phyloP scores from a whole-genome alignment of 2,888 invertebrate genomes.

The Epirrhoe tristata region DNA sequence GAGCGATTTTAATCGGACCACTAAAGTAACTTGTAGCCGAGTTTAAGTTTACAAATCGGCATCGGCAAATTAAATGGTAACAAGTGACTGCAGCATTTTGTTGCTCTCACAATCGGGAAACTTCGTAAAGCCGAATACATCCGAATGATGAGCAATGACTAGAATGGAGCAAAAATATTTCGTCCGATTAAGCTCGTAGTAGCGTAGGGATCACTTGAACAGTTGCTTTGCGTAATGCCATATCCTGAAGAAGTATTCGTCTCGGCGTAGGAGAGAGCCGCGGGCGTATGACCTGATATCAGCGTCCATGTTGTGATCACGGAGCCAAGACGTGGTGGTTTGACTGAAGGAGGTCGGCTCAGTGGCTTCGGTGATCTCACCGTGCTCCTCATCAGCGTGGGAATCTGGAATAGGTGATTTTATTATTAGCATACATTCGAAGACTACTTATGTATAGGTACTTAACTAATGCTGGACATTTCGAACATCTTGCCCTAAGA shows the following conservation, averaged over 20 bases:
- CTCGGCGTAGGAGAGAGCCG: conserved; percentile 92
- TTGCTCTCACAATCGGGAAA: neutral
- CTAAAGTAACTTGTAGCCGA: neutral
- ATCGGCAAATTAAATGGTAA: neutral
- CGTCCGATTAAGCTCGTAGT: neutral
- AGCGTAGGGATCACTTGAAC: conserved; percentile 87
- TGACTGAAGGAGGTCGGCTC: conserved; percentile 95
- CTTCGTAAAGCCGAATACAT: neutral
- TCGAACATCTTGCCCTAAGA: no score
- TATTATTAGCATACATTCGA: no score
- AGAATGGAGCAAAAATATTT: neutral
- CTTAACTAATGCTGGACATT: no score
- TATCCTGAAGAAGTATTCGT: conserved; percentile 98
- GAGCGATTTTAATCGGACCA: conserved; percentile 6
- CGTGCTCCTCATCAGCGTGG: conserved; percentile 74
- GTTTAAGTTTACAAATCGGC: no score
- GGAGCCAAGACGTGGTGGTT: conserved; percentile 96
- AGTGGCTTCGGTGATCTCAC: conserved; percentile 87
- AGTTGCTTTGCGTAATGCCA: conserved; percentile 95
- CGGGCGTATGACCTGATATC: conserved; percentile 96
- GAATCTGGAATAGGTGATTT: conserved; percentile 60
- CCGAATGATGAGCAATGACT: neutral
- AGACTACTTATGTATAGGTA: no score
- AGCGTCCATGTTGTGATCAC: conserved; percentile 97
- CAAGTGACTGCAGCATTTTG: no score